Percentiles rank a stretch among this genome's conserved stretches.
Conservation (phyloP, 2,797 vertebrate species). For the Clarias pachynema region DNA sequence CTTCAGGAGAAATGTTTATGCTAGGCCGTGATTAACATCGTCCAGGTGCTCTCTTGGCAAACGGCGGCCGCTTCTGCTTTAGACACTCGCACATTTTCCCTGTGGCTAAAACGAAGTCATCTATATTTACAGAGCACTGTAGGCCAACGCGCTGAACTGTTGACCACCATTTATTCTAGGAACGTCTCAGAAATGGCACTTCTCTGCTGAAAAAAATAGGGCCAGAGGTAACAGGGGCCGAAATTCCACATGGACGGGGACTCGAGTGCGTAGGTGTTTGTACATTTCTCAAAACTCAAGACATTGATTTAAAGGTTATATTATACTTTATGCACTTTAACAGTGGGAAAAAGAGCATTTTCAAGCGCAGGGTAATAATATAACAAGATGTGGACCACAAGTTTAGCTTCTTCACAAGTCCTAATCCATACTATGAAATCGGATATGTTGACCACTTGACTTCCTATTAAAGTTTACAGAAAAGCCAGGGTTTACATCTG, state of each 20-base stretch:
- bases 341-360: neutral
- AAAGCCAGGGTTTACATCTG: neutral
- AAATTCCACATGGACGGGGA: conserved; percentile 69
- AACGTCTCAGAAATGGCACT: conserved; percentile 73
- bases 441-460: neutral
- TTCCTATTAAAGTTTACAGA: neutral
- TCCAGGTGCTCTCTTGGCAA: conserved; percentile 90
- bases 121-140: conserved; percentile 73
- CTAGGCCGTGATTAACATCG: conserved; percentile 88
- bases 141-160: conserved; percentile 77
- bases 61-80: conserved; percentile 69
- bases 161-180: conserved; percentile 82
- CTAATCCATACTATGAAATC: neutral
- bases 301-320: neutral
- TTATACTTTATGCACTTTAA: neutral
- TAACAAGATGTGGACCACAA: neutral
- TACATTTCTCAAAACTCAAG: neutral
- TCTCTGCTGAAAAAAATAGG: conserved; percentile 51
- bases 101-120: conserved; percentile 72
- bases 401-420: neutral
- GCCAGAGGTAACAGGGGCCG: conserved; percentile 48
- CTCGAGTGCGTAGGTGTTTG: conserved; percentile 60
- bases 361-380: neutral
- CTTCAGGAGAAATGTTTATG: conserved; percentile 85
- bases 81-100: conserved; percentile 76